Base-by-base conservation (phyloP, 2,888 invertebrate genomes). In the Melipona beecheii region DNA sequence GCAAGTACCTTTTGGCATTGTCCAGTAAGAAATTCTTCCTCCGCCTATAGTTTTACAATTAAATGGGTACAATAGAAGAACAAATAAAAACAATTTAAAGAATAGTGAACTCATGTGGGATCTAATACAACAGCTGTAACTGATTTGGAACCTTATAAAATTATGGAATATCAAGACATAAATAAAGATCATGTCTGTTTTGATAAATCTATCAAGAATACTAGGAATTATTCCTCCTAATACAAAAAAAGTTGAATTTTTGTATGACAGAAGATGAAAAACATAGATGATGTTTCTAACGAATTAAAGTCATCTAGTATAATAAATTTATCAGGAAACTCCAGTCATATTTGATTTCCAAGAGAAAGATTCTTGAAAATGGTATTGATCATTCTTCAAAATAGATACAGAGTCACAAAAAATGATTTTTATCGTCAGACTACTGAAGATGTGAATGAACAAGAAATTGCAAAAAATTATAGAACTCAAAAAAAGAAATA, bases 161-260 rank as follows among this genome's bases (percentile, higher is more conserved):
- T 93, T n/a, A 93, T 91, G 27, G 94, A 94, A 62, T 94, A 94
- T 79, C 93, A 93, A 66, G 94, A 94, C 60, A 93, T 93, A 0
- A 86, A 92, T 72, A 91, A 92, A 60, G 94, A 94, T 85, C 93
- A 93, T 64, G 91, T 94, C 21, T 93, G 92, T 71, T 91, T 94
- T 11, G 91, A 94, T 66, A 94, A 94, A 81, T 93, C 92, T 9
- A 90, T 94, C 4, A 90, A 92, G 71, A 70, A 49, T 24, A 58
- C 75, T n/a, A 31, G 83, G 54, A 24, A 49, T 50, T 36, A 24
- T 43, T 64, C 49, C 69, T 54, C 15, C 73, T 9, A 58, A 65
- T 70, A 36, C 65, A n/a, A n/a, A n/a, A 27, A 64, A 84, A 5
- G 50, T 71, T 64, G 70, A 84, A 54, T 70, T 73, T 50, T n/a